Conservation (phyloP, 2,888 invertebrate genomes). For the Cephus spinipes region DNA sequence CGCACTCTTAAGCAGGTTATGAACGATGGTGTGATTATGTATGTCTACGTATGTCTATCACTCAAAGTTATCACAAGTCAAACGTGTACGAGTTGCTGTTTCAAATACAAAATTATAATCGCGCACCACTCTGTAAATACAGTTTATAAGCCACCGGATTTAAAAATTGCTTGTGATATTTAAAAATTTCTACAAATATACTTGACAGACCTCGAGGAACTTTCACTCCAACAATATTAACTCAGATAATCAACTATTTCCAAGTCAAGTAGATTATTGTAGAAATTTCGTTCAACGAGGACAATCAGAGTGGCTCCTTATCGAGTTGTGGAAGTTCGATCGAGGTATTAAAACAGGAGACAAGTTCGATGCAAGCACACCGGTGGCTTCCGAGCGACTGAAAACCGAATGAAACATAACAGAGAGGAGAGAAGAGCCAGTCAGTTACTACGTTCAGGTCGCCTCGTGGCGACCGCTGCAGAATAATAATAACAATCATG, state of each 20-base stretch:
- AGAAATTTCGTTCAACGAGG: neutral
- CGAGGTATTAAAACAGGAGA: neutral
- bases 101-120: neutral
- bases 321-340: neutral
- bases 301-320: neutral
- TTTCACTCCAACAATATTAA: neutral
- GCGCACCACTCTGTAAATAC: neutral
- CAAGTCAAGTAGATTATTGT: neutral
- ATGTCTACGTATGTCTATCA: neutral
- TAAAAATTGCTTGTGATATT: neutral
- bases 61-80: neutral
- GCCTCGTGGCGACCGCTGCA: neutral
- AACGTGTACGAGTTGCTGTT: neutral
- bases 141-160: neutral
- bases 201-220: neutral
- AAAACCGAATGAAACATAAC: slow-evolving; percentile 5
- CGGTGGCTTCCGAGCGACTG: slow-evolving; percentile 35
- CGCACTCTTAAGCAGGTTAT: neutral
- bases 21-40: neutral
- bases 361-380: slow-evolving; percentile 11
- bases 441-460: neutral
- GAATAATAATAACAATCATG: slow-evolving; percentile 39
- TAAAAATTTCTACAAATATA: neutral
- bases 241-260: neutral
- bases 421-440: neutral